Percentiles rank a stretch among this genome's conserved stretches.
Evolutionary conservation across 2,888 invertebrate genomes (phyloP).

Genomic region (Drosophila ustulata): DNA sequence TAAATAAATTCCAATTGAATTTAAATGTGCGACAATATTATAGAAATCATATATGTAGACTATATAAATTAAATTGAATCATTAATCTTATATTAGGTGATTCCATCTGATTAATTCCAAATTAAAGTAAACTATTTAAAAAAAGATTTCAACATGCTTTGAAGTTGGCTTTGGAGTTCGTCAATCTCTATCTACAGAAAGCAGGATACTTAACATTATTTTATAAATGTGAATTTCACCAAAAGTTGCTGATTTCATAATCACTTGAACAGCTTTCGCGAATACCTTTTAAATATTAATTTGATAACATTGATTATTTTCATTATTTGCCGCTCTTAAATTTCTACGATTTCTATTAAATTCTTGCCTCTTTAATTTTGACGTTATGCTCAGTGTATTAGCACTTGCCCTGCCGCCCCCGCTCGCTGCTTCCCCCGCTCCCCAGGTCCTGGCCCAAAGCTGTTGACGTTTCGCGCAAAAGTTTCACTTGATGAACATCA

Average conservation of each 20-base stretch:
- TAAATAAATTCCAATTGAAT: too few species aligned
- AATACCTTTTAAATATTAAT: background rate
- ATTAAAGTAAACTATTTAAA: too few species aligned
- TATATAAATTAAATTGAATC: too few species aligned
- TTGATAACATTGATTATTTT: too few species aligned
- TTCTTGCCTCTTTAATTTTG: background rate
- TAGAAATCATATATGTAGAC: too few species aligned
- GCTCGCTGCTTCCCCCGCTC: background rate
- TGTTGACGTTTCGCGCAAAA: conserved; percentile 39
- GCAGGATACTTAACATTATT: background rate
- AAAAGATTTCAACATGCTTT: background rate
- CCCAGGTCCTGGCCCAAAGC: background rate
- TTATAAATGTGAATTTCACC: too few species aligned
- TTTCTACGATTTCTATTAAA: background rate
- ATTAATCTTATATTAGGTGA: too few species aligned
- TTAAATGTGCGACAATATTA: too few species aligned
- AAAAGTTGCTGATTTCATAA: too few species aligned
- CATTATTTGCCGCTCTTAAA: background rate
- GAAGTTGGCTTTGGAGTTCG: background rate
- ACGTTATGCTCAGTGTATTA: background rate
- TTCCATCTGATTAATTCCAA: too few species aligned
- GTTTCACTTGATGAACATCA: conserved; percentile 59
- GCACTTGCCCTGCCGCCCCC: background rate
- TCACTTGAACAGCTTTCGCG: too few species aligned
- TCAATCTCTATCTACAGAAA: background rate